A percentile compares a stretch with the other conserved stretches of the same genome.
phyloP scores from a whole-genome alignment of 1,140 invertebrate genomes.

The Ephestia elutella region DNA sequence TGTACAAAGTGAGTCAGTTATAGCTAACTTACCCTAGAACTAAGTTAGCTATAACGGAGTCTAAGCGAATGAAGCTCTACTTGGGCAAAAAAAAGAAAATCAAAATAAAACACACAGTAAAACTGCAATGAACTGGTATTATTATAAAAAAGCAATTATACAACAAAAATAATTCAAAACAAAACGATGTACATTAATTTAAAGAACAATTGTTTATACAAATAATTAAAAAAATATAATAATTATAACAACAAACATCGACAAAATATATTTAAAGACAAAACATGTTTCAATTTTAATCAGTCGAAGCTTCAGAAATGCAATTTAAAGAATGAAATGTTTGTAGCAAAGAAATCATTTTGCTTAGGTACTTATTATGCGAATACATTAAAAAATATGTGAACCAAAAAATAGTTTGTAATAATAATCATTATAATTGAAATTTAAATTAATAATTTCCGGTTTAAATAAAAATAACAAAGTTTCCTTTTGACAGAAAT shows the following conservation, averaged over 20 bases:
- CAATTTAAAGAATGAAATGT: conserved; percentile 70
- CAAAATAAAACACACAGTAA: conserved; percentile 78
- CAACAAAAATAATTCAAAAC: conserved; percentile 81
- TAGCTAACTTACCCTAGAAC: conserved; percentile 36
- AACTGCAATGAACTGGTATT: conserved; percentile 81
- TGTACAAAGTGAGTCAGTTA: conserved; percentile 24
- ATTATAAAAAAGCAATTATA: conserved; percentile 82
- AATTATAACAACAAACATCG: conserved; percentile 80
- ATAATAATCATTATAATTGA: conserved; percentile 45
- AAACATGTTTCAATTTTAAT: conserved; percentile 70
- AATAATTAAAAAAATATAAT: conserved; percentile 77
- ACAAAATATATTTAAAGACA: conserved; percentile 74
- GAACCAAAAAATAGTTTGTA: conserved; percentile 41
- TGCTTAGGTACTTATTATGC: conserved; percentile 64
- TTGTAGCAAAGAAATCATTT: conserved; percentile 47
- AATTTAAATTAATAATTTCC: conserved; percentile 49
- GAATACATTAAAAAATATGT: conserved; percentile 51
- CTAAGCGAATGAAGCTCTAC: conserved; percentile 48
- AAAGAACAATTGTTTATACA: conserved; percentile 80
- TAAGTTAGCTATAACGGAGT: conserved; percentile 42
- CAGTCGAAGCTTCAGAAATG: conserved; percentile 71
- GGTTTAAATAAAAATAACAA: conserved; percentile 45
- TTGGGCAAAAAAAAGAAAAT: conserved; percentile 61
- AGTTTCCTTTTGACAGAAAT: not conserved
- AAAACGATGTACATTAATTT: conserved; percentile 82